phyloP scores from a whole-genome alignment of 2,797 vertebrate species.

The Gallinago solitaria region DNA sequence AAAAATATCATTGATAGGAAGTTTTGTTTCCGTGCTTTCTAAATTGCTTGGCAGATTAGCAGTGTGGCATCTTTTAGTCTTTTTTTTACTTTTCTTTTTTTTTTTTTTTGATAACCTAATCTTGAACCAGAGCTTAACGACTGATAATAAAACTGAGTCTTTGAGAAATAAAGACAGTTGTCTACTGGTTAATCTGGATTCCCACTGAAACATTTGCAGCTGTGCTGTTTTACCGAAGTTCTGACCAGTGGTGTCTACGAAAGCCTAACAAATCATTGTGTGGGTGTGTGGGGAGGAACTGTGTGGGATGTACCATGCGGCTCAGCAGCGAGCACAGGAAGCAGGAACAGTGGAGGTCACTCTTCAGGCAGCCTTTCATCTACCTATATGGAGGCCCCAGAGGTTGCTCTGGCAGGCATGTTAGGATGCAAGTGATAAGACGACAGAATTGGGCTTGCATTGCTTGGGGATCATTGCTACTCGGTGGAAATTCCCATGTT shows the following conservation, averaged over 20 bases:
- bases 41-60: neutral
- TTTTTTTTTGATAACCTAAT: neutral
- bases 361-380: neutral
- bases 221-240: neutral
- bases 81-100: neutral
- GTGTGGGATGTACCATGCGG: rapidly evolving
- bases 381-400: neutral
- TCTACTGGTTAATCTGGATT: neutral
- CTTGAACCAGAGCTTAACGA: neutral
- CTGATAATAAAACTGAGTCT: neutral
- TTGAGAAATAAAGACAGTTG: neutral
- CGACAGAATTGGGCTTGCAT: neutral
- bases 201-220: neutral
- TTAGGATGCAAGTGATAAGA: rapidly evolving
- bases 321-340: neutral
- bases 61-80: neutral
- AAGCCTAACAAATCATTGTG: neutral
- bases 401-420: neutral
- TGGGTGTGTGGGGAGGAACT: neutral
- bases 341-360: neutral
- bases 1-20: neutral
- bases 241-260: neutral
- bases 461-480: neutral
- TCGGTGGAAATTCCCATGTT: neutral
- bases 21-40: neutral